Evolutionary conservation across 2,797 vertebrate genomes (phyloP).

Genomic region (Aulostomus chinensis): DNA sequence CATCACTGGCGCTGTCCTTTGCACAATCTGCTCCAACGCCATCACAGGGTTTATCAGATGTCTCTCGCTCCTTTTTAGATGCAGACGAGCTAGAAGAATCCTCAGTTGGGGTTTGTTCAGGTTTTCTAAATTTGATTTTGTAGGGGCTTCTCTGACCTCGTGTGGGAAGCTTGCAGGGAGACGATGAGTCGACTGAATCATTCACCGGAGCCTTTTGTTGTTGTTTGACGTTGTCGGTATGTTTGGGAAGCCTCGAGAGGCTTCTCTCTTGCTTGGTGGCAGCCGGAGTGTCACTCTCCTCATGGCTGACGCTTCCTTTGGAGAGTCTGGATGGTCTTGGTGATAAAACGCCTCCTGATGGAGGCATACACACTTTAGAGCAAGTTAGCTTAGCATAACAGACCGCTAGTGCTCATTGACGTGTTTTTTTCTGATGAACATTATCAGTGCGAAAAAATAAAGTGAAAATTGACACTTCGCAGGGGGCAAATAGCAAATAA

Average conservation of each 20-base stretch:
- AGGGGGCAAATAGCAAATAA: too few relatives aligned
- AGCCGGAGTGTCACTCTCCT: constrained; percentile 51
- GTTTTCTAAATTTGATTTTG: constrained; percentile 52
- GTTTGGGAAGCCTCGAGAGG: constrained; percentile 45
- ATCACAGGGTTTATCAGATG: constrained; percentile 1
- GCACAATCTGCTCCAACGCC: background rate
- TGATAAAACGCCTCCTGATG: constrained; percentile 57
- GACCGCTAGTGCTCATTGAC: too few relatives aligned
- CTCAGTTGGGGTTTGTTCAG: constrained; percentile 10
- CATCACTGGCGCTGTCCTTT: constrained; percentile 3
- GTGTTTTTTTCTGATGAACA: too few relatives aligned
- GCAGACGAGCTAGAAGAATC: constrained; percentile 9
- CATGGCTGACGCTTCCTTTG: constrained; percentile 47
- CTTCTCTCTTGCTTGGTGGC: constrained; percentile 57
- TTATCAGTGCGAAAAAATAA: too few relatives aligned
- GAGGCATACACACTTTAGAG: constrained; percentile 34
- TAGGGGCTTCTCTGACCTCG: constrained; percentile 46
- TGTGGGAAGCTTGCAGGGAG: constrained; percentile 62
- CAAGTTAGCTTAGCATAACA: too few relatives aligned
- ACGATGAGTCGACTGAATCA: constrained; percentile 35
- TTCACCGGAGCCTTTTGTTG: constrained; percentile 49
- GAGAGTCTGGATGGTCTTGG: constrained; percentile 38
- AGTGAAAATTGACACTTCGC: too few relatives aligned
- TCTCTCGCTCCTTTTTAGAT: constrained; percentile 24
- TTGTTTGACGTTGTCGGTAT: constrained; percentile 39